These are phyloP conservation scores for Pachymerium ferrugineum DNA, from an alignment of 2,888 invertebrate species.

Conservation along the genomic window DNA sequence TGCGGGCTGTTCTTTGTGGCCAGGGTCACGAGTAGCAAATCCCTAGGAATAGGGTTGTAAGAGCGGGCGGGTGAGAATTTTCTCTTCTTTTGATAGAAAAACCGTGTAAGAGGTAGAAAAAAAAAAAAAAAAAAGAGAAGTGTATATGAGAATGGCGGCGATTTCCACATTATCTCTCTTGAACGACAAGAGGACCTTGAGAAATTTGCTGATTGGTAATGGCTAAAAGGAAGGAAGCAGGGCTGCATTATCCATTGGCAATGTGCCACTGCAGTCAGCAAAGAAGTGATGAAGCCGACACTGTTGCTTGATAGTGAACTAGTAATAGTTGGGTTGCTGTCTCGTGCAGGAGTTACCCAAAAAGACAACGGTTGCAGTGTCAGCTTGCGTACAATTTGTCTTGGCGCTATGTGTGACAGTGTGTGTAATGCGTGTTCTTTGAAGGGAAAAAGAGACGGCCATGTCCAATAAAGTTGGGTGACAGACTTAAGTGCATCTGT, in stretches of 20 bases:
- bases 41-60: background rate
- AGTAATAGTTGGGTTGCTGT: background rate
- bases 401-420: constrained; percentile 10
- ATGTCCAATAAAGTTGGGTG: background rate
- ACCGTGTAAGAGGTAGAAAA: constrained; percentile 12
- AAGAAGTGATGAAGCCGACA: constrained; percentile 28
- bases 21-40: constrained; percentile 1
- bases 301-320: background rate
- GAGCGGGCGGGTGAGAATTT: constrained; percentile 13
- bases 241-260: constrained; percentile 24
- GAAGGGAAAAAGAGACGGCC: background rate
- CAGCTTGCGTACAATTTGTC: constrained; percentile 18
- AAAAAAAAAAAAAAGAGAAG: constrained; percentile 16
- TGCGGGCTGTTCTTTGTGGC: constrained; percentile 3
- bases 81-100: background rate
- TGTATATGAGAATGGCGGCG: background rate
- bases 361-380: background rate
- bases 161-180: constrained; percentile 10
- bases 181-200: constrained; percentile 24
- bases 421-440: constrained; percentile 18
- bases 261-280: constrained; percentile 11
- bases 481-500: background rate
- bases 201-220: constrained; percentile 34
- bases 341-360: background rate
- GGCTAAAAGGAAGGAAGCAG: constrained; percentile 9